Evolutionary conservation across 1,140 invertebrate genomes (phyloP).

Genomic region (Chrysopa pallens): DNA sequence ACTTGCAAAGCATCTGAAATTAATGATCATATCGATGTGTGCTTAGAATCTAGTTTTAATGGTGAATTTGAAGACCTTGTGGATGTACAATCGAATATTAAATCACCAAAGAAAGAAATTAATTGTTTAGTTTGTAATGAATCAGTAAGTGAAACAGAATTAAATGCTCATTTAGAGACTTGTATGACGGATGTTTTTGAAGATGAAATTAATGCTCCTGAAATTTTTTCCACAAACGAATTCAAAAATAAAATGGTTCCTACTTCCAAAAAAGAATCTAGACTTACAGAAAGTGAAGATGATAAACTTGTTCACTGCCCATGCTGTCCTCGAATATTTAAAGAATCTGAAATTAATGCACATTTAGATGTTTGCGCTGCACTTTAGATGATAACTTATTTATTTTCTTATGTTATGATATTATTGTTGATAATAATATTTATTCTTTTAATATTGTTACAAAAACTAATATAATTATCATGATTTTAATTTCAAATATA

Average conservation of each 20-base stretch:
- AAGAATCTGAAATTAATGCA: constrained; percentile 18
- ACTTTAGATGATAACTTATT: no score
- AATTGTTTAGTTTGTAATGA: constrained; percentile 42
- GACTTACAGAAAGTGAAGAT: no score
- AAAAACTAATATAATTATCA: no score
- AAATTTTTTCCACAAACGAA: constrained; percentile 1
- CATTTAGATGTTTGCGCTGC: constrained; percentile 21
- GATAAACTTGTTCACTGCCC: constrained; percentile 20
- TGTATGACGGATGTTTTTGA: constrained; percentile 28
- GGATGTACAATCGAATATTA: constrained; percentile 3
- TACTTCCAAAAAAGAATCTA: background rate
- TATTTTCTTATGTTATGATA: no score
- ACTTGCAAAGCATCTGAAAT: constrained; percentile 21
- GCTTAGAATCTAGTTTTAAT: constrained; percentile 25
- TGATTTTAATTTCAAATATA: no score
- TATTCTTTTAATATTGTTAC: no score
- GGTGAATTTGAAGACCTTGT: constrained; percentile 16
- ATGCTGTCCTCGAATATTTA: constrained; percentile 18
- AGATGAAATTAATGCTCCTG: constrained; percentile 11
- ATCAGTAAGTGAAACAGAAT: constrained; percentile 22
- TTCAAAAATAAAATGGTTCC: constrained; percentile 2
- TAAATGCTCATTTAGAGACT: constrained; percentile 43
- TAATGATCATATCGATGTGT: constrained; percentile 34
- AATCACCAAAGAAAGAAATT: constrained; percentile 6
- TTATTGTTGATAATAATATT: no score